Base-by-base conservation (phyloP, 2,888 invertebrate genomes). In the Eucriotettix oculatus region DNA sequence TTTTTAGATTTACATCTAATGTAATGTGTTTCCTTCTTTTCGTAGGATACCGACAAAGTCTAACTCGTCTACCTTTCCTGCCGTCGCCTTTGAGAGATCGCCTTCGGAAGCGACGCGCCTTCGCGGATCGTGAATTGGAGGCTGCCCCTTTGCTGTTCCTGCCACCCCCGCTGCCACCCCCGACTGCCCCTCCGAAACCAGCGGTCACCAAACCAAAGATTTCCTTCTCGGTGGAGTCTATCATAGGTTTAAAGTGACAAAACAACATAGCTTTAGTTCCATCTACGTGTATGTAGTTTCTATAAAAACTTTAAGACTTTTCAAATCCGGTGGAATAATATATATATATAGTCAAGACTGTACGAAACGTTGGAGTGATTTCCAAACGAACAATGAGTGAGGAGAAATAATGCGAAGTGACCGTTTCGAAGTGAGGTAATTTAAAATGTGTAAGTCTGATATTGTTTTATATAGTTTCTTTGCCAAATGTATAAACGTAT, bases 171-270 rank as follows among this genome's bases (percentile, higher is more conserved):
- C 52, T 10, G 17, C 59, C 17, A 10, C 55, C 42, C 43, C 66
- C 66, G 29, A 65, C 67, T 7, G 42, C 62, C 1, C 60, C 57
- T 40, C 58, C 57, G 3, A 58, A 14, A n/a, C 58, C 17, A 12
- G 11, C 44, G 16, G 29, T 59, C 16, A 41, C 48, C 10, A 63
- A 66, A 52, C 67, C 69, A 16, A 78, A 78, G 66, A 70, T 81
- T 44, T 80, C 80, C 0, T 81, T 81, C 70, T 84, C 84, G 12
- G 83, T 84, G n/a, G 84, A 84, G 68, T 81, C 84, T n/a, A 83
- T 85, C 63, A 84, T 83, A 64, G 83, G 83, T n/a, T 76, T 79
- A 43, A 77, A 78, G 67, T 78, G 73, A 68, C 41, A 48, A 3
- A n/a, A n/a, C 12, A n/a, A 9, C 2, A 48, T 29, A 29, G 29